Evolutionary conservation across 2,888 invertebrate species (phyloP).

Genomic region (Athripsodes cinereus): DNA sequence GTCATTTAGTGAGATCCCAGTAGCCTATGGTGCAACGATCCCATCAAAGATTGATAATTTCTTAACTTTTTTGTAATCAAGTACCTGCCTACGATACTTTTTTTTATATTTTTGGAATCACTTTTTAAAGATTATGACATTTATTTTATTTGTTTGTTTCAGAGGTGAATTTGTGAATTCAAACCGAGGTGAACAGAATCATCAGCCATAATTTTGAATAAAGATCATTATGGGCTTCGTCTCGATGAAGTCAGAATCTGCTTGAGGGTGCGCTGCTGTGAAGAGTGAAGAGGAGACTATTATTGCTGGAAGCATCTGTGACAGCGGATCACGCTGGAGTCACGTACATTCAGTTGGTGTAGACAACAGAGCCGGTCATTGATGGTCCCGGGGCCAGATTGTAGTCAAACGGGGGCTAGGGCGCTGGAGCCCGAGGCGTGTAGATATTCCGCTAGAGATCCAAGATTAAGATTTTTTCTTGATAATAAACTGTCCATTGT

Average conservation of each 20-base stretch:
- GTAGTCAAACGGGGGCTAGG: conserved; percentile 47
- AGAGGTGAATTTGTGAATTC: neutral
- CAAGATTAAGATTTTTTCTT: conserved; percentile 46
- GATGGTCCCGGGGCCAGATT: conserved; percentile 53
- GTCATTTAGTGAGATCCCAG: too few relatives aligned
- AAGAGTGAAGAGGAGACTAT: neutral
- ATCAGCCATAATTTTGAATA: neutral
- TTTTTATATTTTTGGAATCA: too few relatives aligned
- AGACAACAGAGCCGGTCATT: conserved; percentile 53
- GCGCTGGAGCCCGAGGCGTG: conserved; percentile 48
- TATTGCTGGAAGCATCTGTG: neutral
- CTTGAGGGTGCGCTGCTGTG: neutral
- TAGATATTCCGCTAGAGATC: conserved; percentile 50
- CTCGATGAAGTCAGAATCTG: neutral
- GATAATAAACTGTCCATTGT: neutral
- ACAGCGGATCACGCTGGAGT: conserved; percentile 13
- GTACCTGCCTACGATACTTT: too few relatives aligned
- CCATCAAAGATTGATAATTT: too few relatives aligned
- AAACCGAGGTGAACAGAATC: neutral
- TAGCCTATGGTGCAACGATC: too few relatives aligned
- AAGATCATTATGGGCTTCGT: neutral
- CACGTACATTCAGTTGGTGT: conserved; percentile 23
- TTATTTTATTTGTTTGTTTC: neutral
- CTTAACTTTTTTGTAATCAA: too few relatives aligned
- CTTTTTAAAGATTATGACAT: neutral